Base-by-base conservation (phyloP, 1,140 invertebrate species). In the Neodiprion virginianus region DNA sequence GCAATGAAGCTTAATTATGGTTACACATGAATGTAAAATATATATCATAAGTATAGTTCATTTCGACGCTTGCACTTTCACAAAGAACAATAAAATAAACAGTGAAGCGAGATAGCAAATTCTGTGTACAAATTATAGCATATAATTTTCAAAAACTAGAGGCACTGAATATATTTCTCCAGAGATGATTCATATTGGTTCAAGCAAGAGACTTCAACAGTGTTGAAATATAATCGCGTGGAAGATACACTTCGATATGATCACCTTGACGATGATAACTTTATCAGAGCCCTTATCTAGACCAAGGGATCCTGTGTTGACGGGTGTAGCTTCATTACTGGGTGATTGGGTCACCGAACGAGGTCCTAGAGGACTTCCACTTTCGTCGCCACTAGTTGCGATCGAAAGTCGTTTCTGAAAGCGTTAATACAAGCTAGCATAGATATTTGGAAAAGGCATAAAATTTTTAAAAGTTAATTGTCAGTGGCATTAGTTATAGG, bases 401-500 rank as follows among this genome's bases (percentile, higher is more conserved):
- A 92, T 89, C 0, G 91, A 92, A 65, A 92, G 82, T 17, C 91
- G 88, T 82, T 92, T 92, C 87, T 91, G 14, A 72, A 73, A 81
- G 40, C 70, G 70, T 48, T 71, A 40, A 14, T 48, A 40, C 8
- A 47, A 71, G 70, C 67, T 69, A 69, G 40, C 21, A 69, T 12
- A 11, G 40, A 69, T 14, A 69, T 12, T 47, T 69, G 11, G 17
- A 69, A 61, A 61, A 17, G n/a, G 53, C 11, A 8, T 61, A 61
- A 61, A 61, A 61, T 61, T 14, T 61, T 61, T 3, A 40, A 40
- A 40, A 40, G 28, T 40, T 40, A 40, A 40, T 40, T 40, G 28
- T 40, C 53, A 61, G n/a, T 14, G 53, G 53, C 53, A 17, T 61
- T 61, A 61, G 53, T 61, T 61, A 17, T 61, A 17, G 53, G 53